These are phyloP conservation scores for Agrotis ipsilon DNA, from an alignment of 2,888 invertebrate species.

Conservation along the genomic window DNA sequence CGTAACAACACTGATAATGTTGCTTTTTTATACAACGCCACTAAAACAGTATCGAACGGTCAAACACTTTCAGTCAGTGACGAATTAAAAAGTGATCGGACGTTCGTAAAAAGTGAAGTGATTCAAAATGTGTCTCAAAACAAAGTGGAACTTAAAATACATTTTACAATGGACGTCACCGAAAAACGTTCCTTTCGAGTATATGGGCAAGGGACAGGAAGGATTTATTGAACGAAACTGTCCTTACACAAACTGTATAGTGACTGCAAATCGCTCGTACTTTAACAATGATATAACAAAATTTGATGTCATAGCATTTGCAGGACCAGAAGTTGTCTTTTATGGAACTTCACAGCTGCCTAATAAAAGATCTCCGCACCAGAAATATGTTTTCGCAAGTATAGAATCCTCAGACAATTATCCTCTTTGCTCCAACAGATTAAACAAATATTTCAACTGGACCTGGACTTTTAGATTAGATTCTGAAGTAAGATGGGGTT, in stretches of 20 bases:
- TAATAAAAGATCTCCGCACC: conserved; percentile 66
- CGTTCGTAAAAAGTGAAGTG: conserved; percentile 18
- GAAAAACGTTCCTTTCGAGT: conserved; percentile 70
- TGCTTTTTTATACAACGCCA: conserved; percentile 9
- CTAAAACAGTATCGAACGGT: conserved; percentile 1
- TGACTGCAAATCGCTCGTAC: conserved; percentile 73
- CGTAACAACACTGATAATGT: conserved; percentile 16
- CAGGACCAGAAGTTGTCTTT: conserved; percentile 73
- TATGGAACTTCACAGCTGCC: conserved; percentile 56
- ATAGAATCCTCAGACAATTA: conserved; percentile 79
- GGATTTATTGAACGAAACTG: conserved; percentile 76
- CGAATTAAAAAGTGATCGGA: conserved; percentile 12
- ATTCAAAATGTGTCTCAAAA: conserved; percentile 9
- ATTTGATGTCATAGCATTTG: conserved; percentile 80
- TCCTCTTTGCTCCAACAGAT: conserved; percentile 67
- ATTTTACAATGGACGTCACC: conserved; percentile 77
- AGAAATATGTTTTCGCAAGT: conserved; percentile 79
- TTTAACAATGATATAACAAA: conserved; percentile 70
- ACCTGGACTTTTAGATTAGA: conserved; percentile 80
- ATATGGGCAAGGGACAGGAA: conserved; percentile 69
- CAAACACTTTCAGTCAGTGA: not conserved
- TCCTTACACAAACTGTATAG: conserved; percentile 77
- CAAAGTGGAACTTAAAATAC: conserved; percentile 65
- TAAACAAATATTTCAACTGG: conserved; percentile 80
- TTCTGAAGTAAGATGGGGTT: conserved; percentile 78